These are phyloP conservation scores for Paragorgia papillata DNA, from an alignment of 92 coral and sea anemone genomes.

Conservation along the genomic window DNA sequence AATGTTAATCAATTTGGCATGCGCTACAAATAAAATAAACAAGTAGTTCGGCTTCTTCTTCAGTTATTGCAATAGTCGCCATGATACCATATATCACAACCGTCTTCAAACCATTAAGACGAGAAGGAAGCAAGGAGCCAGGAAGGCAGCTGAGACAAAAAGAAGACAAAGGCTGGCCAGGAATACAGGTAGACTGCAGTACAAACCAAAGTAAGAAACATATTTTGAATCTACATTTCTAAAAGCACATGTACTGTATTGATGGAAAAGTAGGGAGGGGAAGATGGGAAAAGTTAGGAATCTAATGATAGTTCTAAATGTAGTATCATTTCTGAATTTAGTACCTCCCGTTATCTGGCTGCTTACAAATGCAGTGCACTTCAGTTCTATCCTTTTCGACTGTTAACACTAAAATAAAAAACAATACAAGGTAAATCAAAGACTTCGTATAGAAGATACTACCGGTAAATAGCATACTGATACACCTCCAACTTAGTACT, in stretches of 20 bases:
- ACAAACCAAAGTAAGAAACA: neutral
- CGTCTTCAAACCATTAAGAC: conserved; percentile 6
- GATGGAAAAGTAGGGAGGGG: too few species aligned
- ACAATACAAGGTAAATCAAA: too few species aligned
- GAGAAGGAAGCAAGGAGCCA: conserved; percentile 11
- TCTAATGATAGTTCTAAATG: too few species aligned
- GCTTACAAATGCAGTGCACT: conserved; percentile 27
- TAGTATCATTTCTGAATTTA: too few species aligned
- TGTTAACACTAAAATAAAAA: neutral
- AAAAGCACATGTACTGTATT: too few species aligned
- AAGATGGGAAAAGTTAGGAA: too few species aligned
- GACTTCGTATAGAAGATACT: neutral
- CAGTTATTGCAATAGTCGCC: neutral
- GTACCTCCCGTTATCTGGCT: conserved; percentile 28
- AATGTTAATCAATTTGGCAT: neutral
- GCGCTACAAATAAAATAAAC: neutral
- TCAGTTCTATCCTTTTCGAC: neutral
- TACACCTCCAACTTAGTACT: too few species aligned
- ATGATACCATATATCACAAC: conserved; percentile 11
- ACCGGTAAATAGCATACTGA: too few species aligned
- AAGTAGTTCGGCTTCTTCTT: conserved; percentile 12
- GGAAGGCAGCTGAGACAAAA: conserved; percentile 20
- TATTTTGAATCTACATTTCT: too few species aligned
- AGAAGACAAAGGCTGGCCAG: neutral
- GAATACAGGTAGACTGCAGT: conserved; percentile 8